Evolutionary conservation across 1,140 invertebrate species (phyloP).

Genomic region (Drosophila melanogaster): DNA sequence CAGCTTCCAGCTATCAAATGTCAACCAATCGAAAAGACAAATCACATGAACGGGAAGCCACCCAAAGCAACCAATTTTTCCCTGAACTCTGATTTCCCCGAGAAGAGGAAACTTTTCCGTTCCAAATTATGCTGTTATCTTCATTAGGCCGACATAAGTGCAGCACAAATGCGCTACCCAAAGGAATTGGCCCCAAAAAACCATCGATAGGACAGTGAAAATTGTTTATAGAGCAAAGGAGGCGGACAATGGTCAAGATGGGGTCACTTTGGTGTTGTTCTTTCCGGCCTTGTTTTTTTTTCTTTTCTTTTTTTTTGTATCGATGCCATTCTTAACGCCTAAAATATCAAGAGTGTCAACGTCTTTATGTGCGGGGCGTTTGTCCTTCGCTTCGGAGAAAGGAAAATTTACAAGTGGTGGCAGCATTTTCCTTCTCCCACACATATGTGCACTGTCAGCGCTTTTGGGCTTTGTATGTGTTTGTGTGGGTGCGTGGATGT

Average conservation of each 20-base stretch:
- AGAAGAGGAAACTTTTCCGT: conserved; percentile 43
- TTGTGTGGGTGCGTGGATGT: neutral
- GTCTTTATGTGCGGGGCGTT: conserved; percentile 66
- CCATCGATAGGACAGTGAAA: conserved; percentile 63
- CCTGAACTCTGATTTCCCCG: conserved; percentile 67
- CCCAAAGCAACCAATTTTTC: conserved; percentile 37
- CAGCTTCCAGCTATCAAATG: conserved; percentile 71
- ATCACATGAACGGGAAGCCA: conserved; percentile 55
- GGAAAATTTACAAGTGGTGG: conserved; percentile 5
- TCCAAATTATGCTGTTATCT: conserved; percentile 82
- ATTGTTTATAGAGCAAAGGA: conserved; percentile 70
- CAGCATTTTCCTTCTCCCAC: neutral
- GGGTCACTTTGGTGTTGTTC: conserved; percentile 56
- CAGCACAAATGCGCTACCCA: conserved; percentile 76
- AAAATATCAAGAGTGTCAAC: conserved; percentile 74
- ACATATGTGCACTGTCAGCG: conserved; percentile 79
- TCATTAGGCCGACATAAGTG: conserved; percentile 82
- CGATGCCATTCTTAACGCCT: conserved; percentile 60
- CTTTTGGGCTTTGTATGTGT: conserved; percentile 22
- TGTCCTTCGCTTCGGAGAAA: conserved; percentile 31
- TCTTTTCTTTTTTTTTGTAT: conserved; percentile 25
- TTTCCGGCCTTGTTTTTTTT: conserved; percentile 13
- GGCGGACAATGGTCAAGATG: conserved; percentile 38
- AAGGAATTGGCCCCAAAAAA: conserved; percentile 61
- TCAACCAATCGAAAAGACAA: conserved; percentile 51